Evolutionary conservation across 35 echinoderm and acorn worm species (phyloP).

Genomic region (Apostichopus parvimensis): DNA sequence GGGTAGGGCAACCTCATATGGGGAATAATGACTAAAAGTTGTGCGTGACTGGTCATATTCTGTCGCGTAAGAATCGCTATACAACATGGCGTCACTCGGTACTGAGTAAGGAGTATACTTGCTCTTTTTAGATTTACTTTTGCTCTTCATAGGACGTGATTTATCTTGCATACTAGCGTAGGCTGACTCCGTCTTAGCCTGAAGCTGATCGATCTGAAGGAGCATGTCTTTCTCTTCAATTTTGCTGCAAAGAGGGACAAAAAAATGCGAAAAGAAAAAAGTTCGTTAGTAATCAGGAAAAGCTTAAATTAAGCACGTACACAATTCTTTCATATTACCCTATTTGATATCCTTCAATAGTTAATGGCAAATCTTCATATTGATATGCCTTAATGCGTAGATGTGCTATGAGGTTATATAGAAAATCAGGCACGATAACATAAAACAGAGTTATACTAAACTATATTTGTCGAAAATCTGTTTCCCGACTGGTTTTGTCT

Average conservation of each 20-base stretch:
- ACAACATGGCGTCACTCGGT: constrained; percentile 75
- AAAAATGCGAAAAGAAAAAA: neutral
- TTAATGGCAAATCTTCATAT: too few relatives aligned
- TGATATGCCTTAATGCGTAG: too few relatives aligned
- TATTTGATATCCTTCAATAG: neutral
- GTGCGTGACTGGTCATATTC: constrained; percentile 84
- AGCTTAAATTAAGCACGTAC: neutral
- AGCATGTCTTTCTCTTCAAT: constrained; percentile 93
- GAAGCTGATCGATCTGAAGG: constrained; percentile 90
- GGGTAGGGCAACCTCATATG: constrained; percentile 87
- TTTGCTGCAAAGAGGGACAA: constrained; percentile 70
- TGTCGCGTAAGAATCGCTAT: constrained; percentile 54
- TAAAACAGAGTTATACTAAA: too few relatives aligned
- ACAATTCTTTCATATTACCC: neutral
- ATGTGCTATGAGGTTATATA: too few relatives aligned
- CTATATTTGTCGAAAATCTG: too few relatives aligned
- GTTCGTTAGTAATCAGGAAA: too few relatives aligned
- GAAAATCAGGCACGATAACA: too few relatives aligned
- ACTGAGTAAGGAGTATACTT: constrained; percentile 85
- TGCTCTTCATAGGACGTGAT: constrained; percentile 67
- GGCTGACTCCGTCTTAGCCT: constrained; percentile 91
- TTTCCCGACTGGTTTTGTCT: too few relatives aligned
- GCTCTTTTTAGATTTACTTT: constrained; percentile 73
- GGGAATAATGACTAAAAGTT: constrained; percentile 72
- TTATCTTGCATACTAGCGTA: constrained; percentile 87